Percentiles rank a stretch among this genome's conserved stretches.
Conservation (phyloP, 53 echinoderm and acorn worm genomes). For the Echinarachnius parma region DNA sequence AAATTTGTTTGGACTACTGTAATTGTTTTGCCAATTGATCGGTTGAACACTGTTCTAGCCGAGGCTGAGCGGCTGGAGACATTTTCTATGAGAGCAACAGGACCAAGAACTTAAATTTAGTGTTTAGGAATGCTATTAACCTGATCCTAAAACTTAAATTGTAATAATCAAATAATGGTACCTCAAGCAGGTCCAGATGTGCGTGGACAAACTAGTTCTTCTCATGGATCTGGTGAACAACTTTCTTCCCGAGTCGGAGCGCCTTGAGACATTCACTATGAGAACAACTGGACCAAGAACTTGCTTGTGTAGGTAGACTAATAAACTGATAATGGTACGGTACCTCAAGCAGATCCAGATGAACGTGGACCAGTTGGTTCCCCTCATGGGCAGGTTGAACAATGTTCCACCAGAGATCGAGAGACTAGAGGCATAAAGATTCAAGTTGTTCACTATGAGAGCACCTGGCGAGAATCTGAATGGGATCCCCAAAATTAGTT, state of each 20-base stretch:
- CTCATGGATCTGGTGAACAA: conserved; percentile 90
- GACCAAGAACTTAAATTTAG: conserved; percentile 27
- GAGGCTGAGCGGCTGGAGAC: conserved; percentile 81
- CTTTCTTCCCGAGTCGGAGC: conserved; percentile 73
- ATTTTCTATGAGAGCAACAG: conserved; percentile 68
- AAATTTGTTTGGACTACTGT: too few relatives aligned
- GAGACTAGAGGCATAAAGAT: conserved; percentile 80
- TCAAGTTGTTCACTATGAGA: too few relatives aligned
- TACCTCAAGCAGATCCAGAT: conserved; percentile 79
- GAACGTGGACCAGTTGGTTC: conserved; percentile 82
- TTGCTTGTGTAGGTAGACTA: too few relatives aligned
- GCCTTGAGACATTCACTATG: conserved; percentile 90
- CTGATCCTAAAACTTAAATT: too few relatives aligned
- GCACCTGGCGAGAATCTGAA: too few relatives aligned
- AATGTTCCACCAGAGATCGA: conserved; percentile 78
- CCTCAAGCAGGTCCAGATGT: conserved; percentile 80
- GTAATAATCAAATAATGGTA: too few relatives aligned
- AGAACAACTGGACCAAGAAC: conserved; percentile 36
- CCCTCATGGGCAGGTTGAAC: conserved; percentile 88
- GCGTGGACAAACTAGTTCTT: conserved; percentile 78
- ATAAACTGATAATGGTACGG: too few relatives aligned
- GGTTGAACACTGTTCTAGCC: conserved; percentile 81
- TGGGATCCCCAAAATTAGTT: too few relatives aligned
- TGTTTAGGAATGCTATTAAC: too few relatives aligned
- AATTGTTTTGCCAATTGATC: conserved; percentile 86